phyloP scores from a whole-genome alignment of 2,888 invertebrate species.

The Bombylius major region DNA sequence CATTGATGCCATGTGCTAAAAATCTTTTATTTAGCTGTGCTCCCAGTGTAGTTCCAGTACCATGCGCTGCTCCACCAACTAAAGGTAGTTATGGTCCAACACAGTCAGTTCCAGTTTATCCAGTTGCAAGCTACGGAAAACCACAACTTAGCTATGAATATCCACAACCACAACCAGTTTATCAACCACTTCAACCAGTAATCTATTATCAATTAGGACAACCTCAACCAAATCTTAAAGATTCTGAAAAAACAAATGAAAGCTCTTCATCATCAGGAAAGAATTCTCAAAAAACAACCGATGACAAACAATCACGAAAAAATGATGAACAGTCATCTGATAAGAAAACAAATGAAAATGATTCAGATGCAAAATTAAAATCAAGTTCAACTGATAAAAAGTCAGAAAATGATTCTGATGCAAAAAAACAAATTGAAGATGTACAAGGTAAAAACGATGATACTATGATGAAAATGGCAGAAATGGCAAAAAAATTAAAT shows the following conservation, averaged over 20 bases:
- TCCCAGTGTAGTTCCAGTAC: conserved; percentile 8
- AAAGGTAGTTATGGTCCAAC: neutral
- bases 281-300: too few species aligned
- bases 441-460: too few species aligned
- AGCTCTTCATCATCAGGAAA: neutral
- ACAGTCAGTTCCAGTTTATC: neutral
- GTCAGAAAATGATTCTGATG: too few species aligned
- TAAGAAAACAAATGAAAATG: neutral
- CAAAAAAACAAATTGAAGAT: too few species aligned
- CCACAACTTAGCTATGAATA: neutral
- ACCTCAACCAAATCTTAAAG: neutral
- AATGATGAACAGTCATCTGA: neutral
- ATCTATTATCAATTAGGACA: neutral
- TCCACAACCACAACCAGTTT: neutral
- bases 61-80: conserved; percentile 2
- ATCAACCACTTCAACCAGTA: neutral
- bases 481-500: neutral
- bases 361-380: neutral
- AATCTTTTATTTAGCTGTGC: conserved; percentile 8
- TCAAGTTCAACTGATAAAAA: too few species aligned
- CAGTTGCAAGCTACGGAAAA: neutral
- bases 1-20: conserved; percentile 7
- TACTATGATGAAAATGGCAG: neutral
- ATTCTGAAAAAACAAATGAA: neutral
- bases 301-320: neutral